Conservation (phyloP, 1,140 invertebrate genomes). For the Steinernema khuongi region DNA sequence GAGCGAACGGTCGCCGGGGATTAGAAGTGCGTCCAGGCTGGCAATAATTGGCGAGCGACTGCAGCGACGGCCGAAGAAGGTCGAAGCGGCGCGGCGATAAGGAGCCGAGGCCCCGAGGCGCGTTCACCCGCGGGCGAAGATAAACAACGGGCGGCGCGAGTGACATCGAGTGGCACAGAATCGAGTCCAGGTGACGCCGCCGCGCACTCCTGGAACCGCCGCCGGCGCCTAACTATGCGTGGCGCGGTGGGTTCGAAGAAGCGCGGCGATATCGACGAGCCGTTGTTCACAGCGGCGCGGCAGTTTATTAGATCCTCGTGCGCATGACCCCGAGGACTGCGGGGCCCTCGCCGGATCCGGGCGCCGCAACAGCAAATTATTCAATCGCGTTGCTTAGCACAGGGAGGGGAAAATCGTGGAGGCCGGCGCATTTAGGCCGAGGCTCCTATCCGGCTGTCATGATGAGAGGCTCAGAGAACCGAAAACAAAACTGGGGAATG, state of each 20-base stretch:
- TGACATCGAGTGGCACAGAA: conserved; percentile 14
- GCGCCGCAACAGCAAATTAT: conserved; percentile 9
- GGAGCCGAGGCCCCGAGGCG: conserved; percentile 8
- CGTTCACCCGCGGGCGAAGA: background rate
- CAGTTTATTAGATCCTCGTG: background rate
- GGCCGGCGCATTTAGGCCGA: background rate
- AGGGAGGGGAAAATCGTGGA: background rate
- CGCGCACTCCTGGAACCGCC: background rate
- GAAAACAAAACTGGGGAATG: background rate
- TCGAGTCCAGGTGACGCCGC: background rate
- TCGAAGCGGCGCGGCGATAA: background rate
- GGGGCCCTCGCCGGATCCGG: background rate
- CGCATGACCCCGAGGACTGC: background rate
- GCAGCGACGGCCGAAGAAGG: background rate
- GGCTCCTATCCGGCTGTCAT: background rate
- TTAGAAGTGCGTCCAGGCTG: background rate
- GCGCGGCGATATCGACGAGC: background rate
- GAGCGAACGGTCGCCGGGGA: too few species aligned
- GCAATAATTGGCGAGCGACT: background rate
- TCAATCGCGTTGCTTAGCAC: background rate
- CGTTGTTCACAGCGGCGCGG: background rate
- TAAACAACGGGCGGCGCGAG: background rate
- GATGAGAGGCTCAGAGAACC: background rate
- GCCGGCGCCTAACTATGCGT: background rate
- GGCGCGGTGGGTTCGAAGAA: background rate